phyloP scores from a whole-genome alignment of 2,888 invertebrate genomes.

The Microplitis deprimator region DNA sequence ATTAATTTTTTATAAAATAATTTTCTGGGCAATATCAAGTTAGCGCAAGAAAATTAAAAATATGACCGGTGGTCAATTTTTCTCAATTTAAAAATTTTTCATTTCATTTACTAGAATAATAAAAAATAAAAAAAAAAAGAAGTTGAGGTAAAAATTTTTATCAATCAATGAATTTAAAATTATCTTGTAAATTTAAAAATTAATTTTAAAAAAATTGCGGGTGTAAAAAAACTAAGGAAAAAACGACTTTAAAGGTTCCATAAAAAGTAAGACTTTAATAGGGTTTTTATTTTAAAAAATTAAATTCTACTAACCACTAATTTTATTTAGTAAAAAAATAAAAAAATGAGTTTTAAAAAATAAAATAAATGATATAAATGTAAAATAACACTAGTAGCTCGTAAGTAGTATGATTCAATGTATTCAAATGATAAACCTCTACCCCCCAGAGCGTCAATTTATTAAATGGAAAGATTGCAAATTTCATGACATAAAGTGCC shows the following conservation, averaged over 20 bases:
- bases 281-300: not conserved
- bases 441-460: constrained; percentile 64
- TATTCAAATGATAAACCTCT: constrained; percentile 69
- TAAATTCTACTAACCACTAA: not conserved
- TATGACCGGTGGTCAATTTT: too few species aligned
- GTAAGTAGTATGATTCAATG: constrained; percentile 56
- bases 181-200: too few species aligned
- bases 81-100: too few species aligned
- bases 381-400: constrained; percentile 39
- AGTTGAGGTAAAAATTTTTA: too few species aligned
- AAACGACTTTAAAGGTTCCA: not conserved
- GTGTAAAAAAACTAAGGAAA: not conserved
- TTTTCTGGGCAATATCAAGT: too few species aligned
- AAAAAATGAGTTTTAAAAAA: not conserved
- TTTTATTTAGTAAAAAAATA: not conserved
- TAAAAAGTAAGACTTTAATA: not conserved
- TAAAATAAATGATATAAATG: not conserved
- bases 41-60: too few species aligned
- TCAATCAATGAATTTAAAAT: too few species aligned
- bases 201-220: not conserved
- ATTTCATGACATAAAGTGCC: constrained; percentile 71
- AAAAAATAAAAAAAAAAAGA: too few species aligned
- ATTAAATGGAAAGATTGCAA: constrained; percentile 72
- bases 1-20: too few species aligned
- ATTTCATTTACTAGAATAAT: too few species aligned